Percentiles rank a stretch among this genome's conserved stretches.
phyloP scores from a whole-genome alignment of 2,797 vertebrate species.

The Decapterus maruadsi region DNA sequence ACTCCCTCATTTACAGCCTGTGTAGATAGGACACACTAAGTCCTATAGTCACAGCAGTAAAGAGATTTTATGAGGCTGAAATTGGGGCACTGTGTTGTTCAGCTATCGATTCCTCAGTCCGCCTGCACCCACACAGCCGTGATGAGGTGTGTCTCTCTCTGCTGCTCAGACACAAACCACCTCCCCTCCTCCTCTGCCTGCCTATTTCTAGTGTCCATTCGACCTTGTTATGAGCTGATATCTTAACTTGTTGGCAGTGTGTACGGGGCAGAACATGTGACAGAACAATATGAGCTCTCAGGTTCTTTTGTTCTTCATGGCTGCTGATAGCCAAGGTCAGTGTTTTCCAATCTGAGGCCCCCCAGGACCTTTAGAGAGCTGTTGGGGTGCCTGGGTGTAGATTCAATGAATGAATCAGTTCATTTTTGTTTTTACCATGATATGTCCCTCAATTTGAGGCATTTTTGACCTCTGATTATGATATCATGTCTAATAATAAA shows the following conservation, averaged over 20 bases:
- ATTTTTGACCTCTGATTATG: no score
- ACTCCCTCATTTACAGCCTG: neutral
- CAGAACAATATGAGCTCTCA: neutral
- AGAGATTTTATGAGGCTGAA: neutral
- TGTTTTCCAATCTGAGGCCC: neutral
- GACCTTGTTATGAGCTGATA: constrained; percentile 40
- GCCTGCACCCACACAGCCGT: neutral
- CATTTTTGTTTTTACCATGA: neutral
- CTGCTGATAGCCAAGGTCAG: neutral
- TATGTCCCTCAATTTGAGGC: no score
- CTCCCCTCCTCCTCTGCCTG: neutral
- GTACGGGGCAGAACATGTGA: neutral
- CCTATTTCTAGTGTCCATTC: neutral
- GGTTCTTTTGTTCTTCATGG: neutral
- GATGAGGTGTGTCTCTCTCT: neutral
- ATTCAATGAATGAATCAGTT: neutral
- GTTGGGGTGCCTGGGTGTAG: neutral
- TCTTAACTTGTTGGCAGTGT: constrained; percentile 1
- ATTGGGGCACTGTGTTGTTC: neutral
- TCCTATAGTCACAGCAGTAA: neutral
- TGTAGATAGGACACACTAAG: no score
- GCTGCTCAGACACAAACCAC: neutral
- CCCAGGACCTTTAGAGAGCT: neutral
- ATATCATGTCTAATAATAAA: no score
- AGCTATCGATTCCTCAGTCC: neutral